Evolutionary conservation across 2,113 vertebrate species (phyloP), one percentile per base, ranked within the genome.

Genomic region (Alexandromys fortis): DNA sequence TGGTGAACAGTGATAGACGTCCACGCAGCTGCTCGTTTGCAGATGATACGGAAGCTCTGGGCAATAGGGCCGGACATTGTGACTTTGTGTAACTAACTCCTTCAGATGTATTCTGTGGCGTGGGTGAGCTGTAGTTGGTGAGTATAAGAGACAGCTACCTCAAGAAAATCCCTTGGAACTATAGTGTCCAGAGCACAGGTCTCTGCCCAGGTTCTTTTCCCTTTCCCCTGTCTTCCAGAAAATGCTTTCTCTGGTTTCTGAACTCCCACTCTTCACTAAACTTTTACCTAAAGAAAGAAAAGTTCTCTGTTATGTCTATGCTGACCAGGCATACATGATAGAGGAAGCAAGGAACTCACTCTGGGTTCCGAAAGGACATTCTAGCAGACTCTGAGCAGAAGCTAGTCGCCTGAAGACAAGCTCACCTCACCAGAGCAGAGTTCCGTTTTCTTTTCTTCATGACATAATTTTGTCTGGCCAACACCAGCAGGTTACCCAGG

Each of bases 151-250:
- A 24, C 26, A 42, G 33, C 45, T 52, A 92, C 26, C 13, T 33
- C 76, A 88, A 1, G 89, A 90, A 92, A 88, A n/a, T 92, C 70
- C 94, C 70, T 88, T 58, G 42, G 49, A 86, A 88, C 58, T 35
- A 47, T 5, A 16, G 47, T 61, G 16, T 67, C 28, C 26, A 49
- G 9, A 58, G 45, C 70, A n/a, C 45, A 47, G 35, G 58, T 82
- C 70, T 87, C 35, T 5, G 24, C 72, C 22, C 79, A 92, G 61
- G 73, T 83, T 42, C 10, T 86, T 28, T 28, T 68, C 4, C 70
- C 52, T 63, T 96, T 83, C 22, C 9, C 19, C 4, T 22, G 86
- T 82, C 16, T 38, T 72, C 16, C 42, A 49, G 33, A 90, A 78
- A 87, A n/a, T 42, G n/a, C 3, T 83, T 86, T 95, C n/a, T 95